Percentiles rank a stretch among this genome's conserved stretches.
Evolutionary conservation across 1,140 invertebrate species (phyloP).

Genomic region (Drosophila nikananu): DNA sequence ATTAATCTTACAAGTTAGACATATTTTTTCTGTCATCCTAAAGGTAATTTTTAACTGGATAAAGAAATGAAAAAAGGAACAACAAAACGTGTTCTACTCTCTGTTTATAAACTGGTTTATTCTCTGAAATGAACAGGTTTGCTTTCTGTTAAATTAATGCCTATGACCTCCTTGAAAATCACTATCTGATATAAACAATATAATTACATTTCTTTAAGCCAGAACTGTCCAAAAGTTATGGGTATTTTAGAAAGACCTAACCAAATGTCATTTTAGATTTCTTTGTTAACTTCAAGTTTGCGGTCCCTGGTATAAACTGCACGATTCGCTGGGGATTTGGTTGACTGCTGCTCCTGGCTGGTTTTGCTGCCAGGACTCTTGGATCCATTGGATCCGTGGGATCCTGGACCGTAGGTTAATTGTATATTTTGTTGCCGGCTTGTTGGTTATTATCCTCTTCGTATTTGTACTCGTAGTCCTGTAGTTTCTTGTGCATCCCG

Average conservation of each 20-base stretch:
- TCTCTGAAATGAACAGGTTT: neutral
- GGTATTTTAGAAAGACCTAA: neutral
- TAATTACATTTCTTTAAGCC: neutral
- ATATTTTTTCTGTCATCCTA: neutral
- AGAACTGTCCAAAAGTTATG: neutral
- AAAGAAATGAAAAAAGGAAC: neutral
- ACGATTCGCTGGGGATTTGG: conserved; percentile 40
- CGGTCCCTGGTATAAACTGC: conserved; percentile 29
- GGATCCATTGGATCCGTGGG: neutral
- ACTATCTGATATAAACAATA: neutral
- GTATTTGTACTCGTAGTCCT: conserved; percentile 53
- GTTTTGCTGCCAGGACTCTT: conserved; percentile 6
- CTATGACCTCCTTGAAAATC: neutral
- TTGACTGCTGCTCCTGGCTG: conserved; percentile 24
- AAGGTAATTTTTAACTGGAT: neutral
- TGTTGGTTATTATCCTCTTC: conserved; percentile 29
- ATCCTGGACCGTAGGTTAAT: conserved; percentile 15
- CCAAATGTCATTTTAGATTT: neutral
- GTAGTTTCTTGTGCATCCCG: conserved; percentile 46
- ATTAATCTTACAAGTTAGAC: neutral
- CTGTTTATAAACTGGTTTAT: neutral
- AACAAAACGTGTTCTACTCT: neutral
- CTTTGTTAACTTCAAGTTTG: neutral
- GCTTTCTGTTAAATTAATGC: too few relatives aligned
- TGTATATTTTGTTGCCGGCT: conserved; percentile 47